Evolutionary conservation across 2,888 invertebrate species (phyloP).

Genomic region (Entomobrya proxima): DNA sequence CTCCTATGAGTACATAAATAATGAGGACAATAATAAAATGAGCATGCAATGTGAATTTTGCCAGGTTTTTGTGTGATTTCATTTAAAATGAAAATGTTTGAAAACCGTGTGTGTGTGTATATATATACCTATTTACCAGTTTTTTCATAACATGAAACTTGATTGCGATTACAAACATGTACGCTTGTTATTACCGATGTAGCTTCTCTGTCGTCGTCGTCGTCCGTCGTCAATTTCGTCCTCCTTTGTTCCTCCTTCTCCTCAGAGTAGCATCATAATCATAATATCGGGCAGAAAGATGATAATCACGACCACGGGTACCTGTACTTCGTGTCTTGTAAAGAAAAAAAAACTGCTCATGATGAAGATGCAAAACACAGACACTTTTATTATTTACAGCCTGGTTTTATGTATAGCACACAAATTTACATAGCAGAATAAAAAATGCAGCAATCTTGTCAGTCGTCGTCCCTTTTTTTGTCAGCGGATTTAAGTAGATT

Average conservation of each 20-base stretch:
- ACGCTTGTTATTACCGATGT: constrained; percentile 38
- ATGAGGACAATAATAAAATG: neutral
- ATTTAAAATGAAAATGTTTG: too few species aligned
- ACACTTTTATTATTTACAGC: constrained; percentile 13
- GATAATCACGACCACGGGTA: constrained; percentile 39
- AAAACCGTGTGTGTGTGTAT: too few species aligned
- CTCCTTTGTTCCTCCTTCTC: neutral
- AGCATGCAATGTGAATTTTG: neutral
- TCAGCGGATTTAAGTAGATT: neutral
- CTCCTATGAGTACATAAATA: constrained; percentile 30
- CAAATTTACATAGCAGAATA: neutral
- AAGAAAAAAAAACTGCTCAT: neutral
- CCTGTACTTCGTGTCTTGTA: constrained; percentile 23
- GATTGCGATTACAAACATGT: constrained; percentile 53
- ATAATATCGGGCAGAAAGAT: constrained; percentile 17
- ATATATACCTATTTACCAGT: too few species aligned
- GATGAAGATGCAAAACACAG: neutral
- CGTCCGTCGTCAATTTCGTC: neutral
- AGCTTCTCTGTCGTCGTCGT: neutral
- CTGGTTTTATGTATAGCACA: constrained; percentile 48
- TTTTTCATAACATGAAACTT: too few species aligned
- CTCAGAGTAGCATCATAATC: neutral
- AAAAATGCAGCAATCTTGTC: constrained; percentile 1
- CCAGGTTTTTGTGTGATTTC: too few species aligned
- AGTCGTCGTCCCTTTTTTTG: neutral